Evolutionary conservation across 2,113 vertebrate genomes (phyloP), one percentile per base, ranked within the genome.

Genomic region (Abramis brama): DNA sequence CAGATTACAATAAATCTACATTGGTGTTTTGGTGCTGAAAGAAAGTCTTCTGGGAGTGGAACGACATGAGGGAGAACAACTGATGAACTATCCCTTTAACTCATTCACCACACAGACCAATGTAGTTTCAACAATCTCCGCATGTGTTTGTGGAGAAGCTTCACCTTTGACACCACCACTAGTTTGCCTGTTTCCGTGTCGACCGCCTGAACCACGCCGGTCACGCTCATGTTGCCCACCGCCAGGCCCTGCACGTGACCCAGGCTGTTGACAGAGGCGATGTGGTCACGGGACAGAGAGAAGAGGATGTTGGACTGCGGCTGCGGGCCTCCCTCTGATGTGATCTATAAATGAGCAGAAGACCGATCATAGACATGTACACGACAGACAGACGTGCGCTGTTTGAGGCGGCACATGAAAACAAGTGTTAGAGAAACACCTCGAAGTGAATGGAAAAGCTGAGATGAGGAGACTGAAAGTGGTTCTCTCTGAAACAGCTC

Each of bases 281-380:
- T 90, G 0, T 90, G 91, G 21, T 93, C 89, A 2, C 96, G 91
- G 10, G 94, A 94, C 73, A 98, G 92, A 21, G 97, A 97, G 93
- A 99, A 99, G 66, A 97, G 91, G 57, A 99, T 97, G 93, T 97
- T 97, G 93, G 97, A 98, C 87, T 97, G 97, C 30, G 98, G 97
- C 86, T 99, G 97, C 2, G 97, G 97, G n/a, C 97, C 98, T 9
- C 97, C 98, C 90, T 99, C 97, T 1, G 98, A 98, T 66, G 97
- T 98, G 91, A 99, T 94, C 98, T 99, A 70, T 25, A 86, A 50
- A 82, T 74, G 12, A 76, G 27, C 7, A 50, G 55, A 57, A 57
- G 19, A 57, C 21, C 55, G 8, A 57, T 23, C 55, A 57, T 57
- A 57, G 19, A 57, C 6, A 8, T 57, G 2, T 2, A 55, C 52